Evolutionary conservation across 2,888 invertebrate genomes (phyloP), one percentile per base, ranked within the genome.

Genomic region (Trissoscelio sp.): DNA sequence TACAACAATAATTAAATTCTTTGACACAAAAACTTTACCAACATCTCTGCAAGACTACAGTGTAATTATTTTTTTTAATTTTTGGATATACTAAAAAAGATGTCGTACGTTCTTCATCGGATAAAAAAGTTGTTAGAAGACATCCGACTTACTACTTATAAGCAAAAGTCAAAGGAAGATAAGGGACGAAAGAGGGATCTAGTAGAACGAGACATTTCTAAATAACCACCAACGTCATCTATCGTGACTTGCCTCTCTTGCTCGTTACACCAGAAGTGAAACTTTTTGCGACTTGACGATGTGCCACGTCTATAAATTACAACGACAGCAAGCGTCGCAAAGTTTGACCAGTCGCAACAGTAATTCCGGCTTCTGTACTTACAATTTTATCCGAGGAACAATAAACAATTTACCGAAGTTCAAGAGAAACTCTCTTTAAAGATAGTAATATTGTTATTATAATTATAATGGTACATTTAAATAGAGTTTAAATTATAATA

Each of bases 181-280:
- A 75, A 58, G 60, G 31, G 24, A 39, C 22, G 51, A 58, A 58
- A 51, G 55, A 62, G 62, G 42, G 46, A 48, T 20, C 34, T 62
- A 34, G 20, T 9, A 24, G 37, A 67, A 51, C 18, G 42, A 72
- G 58, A 73, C 53, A 53, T 53, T 67, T 58, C 67, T 48, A 79
- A 79, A 79, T 73, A 79, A 73, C 66, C 60, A 39, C 67, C 60
- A 64, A 51, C 72, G 66, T 66, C 79, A 79, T 67, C 62, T 67
- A 55, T 66, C 66, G 79, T 24, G 14, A 60, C 73, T 67, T 60
- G 67, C 66, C 34, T 64, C 51, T 74, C 66, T 62, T 53, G 22
- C 57, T 79, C 64, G 79, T 79, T 79, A 79, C 66, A 37, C 31
- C 12, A 51, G 53, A 57, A 42, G 34, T 24, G 39, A 70, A 80